phyloP scores from a whole-genome alignment of 2,797 vertebrate genomes.

The Acrossocheilus fasciatus region DNA sequence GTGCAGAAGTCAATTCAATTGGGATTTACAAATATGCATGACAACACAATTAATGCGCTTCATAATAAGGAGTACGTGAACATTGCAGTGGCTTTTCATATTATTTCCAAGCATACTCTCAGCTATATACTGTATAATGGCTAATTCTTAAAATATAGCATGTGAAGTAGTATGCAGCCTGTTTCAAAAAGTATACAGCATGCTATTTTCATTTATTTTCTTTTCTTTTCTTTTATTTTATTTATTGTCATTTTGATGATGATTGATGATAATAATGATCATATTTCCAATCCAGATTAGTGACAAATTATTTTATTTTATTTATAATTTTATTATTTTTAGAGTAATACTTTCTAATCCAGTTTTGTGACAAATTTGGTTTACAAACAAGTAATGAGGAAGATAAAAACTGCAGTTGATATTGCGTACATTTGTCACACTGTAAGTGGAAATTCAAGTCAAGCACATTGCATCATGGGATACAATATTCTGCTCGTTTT shows the following conservation, averaged over 20 bases:
- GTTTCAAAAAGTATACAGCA: neutral
- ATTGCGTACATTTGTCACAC: neutral
- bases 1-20: slow-evolving; percentile 5
- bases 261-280: neutral
- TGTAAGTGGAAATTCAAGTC: neutral
- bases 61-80: neutral
- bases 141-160: neutral
- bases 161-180: neutral
- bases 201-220: neutral
- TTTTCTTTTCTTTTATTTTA: too few relatives aligned
- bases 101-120: neutral
- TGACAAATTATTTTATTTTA: neutral
- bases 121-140: neutral
- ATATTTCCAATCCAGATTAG: neutral
- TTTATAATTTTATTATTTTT: too few relatives aligned
- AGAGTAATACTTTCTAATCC: neutral
- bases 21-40: slow-evolving; percentile 31
- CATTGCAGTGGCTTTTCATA: neutral
- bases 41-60: slow-evolving; percentile 33
- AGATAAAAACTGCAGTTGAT: neutral
- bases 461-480: neutral
- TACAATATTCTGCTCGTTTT: neutral
- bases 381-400: neutral
- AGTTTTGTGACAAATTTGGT: neutral
- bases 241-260: neutral